These are phyloP conservation scores for Galeopsomyia nigrocyanea DNA, from an alignment of 2,888 invertebrate species.

Conservation along the genomic window DNA sequence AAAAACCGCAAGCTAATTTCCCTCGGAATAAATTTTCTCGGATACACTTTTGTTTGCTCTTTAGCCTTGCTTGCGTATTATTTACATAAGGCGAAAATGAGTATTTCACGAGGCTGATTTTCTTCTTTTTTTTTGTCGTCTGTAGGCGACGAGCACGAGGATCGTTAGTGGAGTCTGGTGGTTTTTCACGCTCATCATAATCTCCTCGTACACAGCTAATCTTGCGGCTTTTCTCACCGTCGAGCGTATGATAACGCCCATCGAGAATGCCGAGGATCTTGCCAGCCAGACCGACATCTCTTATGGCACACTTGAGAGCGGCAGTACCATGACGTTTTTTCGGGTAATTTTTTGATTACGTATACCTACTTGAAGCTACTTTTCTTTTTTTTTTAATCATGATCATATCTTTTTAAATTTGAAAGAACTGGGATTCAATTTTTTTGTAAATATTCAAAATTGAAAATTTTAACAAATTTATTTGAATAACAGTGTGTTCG, in stretches of 20 bases:
- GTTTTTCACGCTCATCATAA: slow-evolving; percentile 92
- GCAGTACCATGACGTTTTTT: slow-evolving; percentile 92
- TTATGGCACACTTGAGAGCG: slow-evolving; percentile 86
- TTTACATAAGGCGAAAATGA: slow-evolving; percentile 10
- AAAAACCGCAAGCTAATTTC: neutral
- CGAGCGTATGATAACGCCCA: slow-evolving; percentile 89
- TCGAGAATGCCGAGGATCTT: slow-evolving; percentile 87
- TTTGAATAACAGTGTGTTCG: no score
- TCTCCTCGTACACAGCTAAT: slow-evolving; percentile 93
- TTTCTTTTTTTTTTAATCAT: no score
- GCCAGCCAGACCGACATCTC: slow-evolving; percentile 86
- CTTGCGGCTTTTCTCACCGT: slow-evolving; percentile 92
- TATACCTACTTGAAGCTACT: no score
- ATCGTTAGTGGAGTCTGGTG: slow-evolving; percentile 92
- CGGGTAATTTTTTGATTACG: slow-evolving; percentile 69
- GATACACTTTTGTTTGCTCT: neutral
- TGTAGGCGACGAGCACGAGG: slow-evolving; percentile 79
- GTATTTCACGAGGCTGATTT: no score
- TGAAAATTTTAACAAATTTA: no score
- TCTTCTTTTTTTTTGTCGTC: no score
- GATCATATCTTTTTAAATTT: no score
- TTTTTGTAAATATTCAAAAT: no score
- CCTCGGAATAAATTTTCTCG: slow-evolving; percentile 11
- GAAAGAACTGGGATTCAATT: no score
- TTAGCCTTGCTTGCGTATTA: neutral